A percentile compares a stretch with the other conserved stretches of the same genome.
Evolutionary conservation across 1,140 invertebrate species (phyloP).

Genomic region (Drosophila takahashii): DNA sequence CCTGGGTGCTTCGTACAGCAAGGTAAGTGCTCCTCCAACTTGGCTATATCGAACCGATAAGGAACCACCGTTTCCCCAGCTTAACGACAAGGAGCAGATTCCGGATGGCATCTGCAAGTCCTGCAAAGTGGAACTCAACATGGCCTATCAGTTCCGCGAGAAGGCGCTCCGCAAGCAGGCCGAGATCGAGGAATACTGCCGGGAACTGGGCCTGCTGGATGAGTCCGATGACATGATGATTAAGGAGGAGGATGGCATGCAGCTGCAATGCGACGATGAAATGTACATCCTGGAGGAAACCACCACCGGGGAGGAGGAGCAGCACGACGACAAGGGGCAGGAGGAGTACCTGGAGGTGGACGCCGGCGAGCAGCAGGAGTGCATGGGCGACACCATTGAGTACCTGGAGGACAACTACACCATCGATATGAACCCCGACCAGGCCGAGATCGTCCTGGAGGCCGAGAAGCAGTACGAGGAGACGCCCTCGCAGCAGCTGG

Average conservation of each 20-base stretch:
- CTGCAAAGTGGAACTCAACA: constrained; percentile 75
- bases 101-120: constrained; percentile 73
- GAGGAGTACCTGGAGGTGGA: constrained; percentile 55
- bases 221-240: constrained; percentile 56
- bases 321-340: neutral
- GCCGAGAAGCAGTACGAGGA: constrained; percentile 32
- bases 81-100: constrained; percentile 63
- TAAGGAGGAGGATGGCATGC: constrained; percentile 55
- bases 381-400: constrained; percentile 65
- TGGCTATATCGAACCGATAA: neutral
- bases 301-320: neutral
- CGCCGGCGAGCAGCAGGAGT: constrained; percentile 48
- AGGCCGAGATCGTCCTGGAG: constrained; percentile 54
- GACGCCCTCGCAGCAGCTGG: constrained; percentile 5
- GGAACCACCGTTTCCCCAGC: constrained; percentile 6
- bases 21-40: constrained; percentile 29
- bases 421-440: constrained; percentile 60
- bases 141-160: constrained; percentile 78
- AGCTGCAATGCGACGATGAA: constrained; percentile 52
- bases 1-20: constrained; percentile 66
- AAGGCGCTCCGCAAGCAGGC: constrained; percentile 67
- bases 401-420: constrained; percentile 71
- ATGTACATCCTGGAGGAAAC: constrained; percentile 59
- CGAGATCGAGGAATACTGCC: constrained; percentile 58
- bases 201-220: constrained; percentile 58